Evolutionary conservation across 2,888 invertebrate species (phyloP), one percentile per base, ranked within the genome.

Genomic region (Pseudococcus viburni): DNA sequence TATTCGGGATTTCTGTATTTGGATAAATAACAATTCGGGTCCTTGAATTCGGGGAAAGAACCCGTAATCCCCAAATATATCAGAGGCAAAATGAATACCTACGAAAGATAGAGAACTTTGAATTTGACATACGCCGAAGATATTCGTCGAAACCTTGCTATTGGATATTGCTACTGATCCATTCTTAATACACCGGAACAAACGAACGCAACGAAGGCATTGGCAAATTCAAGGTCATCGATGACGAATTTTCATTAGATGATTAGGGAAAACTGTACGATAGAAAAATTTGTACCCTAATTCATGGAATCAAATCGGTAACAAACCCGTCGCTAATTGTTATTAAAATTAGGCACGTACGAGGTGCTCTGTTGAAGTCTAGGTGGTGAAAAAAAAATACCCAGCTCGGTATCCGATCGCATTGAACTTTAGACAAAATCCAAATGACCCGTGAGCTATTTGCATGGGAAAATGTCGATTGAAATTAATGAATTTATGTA

Each of bases 401-500:
- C 33, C 19, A 26, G 26, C 1, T 73, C 22, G 73, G 73, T 73
- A 73, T 33, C 22, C 33, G 26, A 39, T 77, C 77, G 42, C 77
- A 77, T 77, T 77, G 77, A 77, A 77, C 77, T 77, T 77, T 77
- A 77, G 5, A 77, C 11, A 26, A 22, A 39, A 42, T n/a, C n/a
- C n/a, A 39, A 17, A 39, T 77, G 77, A 77, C 77, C 77, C n/a
- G 55, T 6, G 77, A 77, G 77, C 7, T 42, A 77, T 77, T 77
- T 77, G 77, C 39, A 77, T 77, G 77, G 77, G 42, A 26, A 33
- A 73, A 26, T 15, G 55, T 73, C 33, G 33, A 77, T 77, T 42
- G 12, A 42, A 77, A 77, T 77, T 77, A 39, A 77, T 77, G 77
- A 77, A 77, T 77, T 77, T 77, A 77, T 77, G 77, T 77, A 77